These are phyloP conservation scores for Otis tarda DNA, from an alignment of 2,113 vertebrate species.

Conservation along the genomic window DNA sequence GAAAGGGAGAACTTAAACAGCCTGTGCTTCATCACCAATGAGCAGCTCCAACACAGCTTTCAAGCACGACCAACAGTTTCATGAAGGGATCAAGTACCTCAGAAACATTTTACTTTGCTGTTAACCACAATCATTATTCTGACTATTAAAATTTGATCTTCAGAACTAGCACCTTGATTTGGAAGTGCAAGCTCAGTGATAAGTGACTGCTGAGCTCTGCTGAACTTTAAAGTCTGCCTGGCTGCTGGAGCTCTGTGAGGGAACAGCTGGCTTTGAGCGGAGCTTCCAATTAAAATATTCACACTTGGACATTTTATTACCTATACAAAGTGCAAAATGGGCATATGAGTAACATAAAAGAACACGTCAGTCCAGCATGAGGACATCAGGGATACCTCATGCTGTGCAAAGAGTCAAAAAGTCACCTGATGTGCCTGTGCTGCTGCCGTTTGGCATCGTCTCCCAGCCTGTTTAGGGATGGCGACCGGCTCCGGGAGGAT, in stretches of 20 bases:
- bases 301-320: background rate
- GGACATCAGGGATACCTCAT: background rate
- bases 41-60: background rate
- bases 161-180: background rate
- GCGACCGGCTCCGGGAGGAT: constrained; percentile 87
- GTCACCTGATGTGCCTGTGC: constrained; percentile 84
- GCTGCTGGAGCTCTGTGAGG: background rate
- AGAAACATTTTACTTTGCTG: background rate
- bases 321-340: background rate
- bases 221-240: background rate
- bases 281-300: background rate
- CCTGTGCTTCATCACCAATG: background rate
- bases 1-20: background rate
- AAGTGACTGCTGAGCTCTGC: background rate
- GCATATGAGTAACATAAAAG: background rate
- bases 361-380: background rate
- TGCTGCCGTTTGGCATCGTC: constrained; percentile 84
- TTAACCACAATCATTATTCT: background rate
- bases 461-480: constrained; percentile 89
- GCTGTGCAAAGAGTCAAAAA: background rate
- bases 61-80: background rate
- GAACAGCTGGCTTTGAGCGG: background rate
- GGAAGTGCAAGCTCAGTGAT: background rate
- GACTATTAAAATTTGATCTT: background rate
- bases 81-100: background rate